Base-by-base conservation (phyloP, 2,113 vertebrate genomes). In the Phycodurus eques region DNA sequence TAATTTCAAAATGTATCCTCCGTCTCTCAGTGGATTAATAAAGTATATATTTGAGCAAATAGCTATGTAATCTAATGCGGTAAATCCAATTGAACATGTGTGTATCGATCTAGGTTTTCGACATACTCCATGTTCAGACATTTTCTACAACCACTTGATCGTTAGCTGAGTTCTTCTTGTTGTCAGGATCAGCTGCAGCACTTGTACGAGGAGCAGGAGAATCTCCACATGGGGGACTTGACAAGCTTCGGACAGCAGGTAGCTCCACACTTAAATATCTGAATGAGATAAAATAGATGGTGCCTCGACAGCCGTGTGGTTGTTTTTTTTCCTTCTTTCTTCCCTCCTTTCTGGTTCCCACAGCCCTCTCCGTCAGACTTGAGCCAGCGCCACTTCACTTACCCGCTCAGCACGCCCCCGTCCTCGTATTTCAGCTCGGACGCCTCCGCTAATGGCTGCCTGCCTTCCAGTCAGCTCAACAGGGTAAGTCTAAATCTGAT, bases 381-480 rank as follows among this genome's bases (percentile, higher is more conserved):
- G 46, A 86, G 80, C 0, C 94, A 96, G 53, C 80, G 74, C 3
- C 91, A 53, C 39, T 92, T 84, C 76, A 20, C 83, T 88, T 83
- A 89, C 86, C 75, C 93, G 33, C 84, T 92, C 6, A 95, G 94
- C 39, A 94, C 94, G 0, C 92, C 94, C 57, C 87, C 89, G 17
- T 93, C 94, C 61, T 94, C 94, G 47, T 96, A 95, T 84, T 94
- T 92, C 80, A 93, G 92, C 65, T 94, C 93, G 53, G 89, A 93
- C 67, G 89, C 87, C 35, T 90, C 93, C 47, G 81, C 90, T 71
- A 90, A 92, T 14, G 46, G 77, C 12, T 75, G 70, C 80, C 76
- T 82, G 60, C 90, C 92, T 39, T 85, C 92, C 82, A 90, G 92
- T 42, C 93, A 94, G 77, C 92, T 96, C 68, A 95, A 90, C 83